A percentile compares a stretch with the other conserved stretches of the same genome.
These are phyloP conservation scores for Platyrinchus mystaceus DNA, from an alignment of 2,797 vertebrate species.

Conservation along the genomic window DNA sequence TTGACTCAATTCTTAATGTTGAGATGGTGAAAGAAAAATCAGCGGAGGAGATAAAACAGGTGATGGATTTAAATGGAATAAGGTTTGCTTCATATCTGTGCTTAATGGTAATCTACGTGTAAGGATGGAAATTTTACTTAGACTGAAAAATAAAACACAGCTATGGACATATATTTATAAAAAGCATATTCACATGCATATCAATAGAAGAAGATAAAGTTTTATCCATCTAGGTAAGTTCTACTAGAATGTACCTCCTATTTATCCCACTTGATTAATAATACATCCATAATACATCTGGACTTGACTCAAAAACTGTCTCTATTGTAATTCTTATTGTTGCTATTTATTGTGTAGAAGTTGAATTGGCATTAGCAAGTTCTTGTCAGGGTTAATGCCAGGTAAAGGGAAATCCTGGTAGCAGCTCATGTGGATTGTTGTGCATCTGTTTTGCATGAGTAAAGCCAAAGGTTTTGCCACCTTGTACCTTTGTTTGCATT, in stretches of 20 bases:
- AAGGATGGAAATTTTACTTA: neutral
- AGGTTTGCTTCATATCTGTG: neutral
- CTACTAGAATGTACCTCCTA: neutral
- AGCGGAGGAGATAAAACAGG: constrained; percentile 87
- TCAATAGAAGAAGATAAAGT: neutral
- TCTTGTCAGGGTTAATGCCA: neutral
- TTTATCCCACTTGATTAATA: neutral
- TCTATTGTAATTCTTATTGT: neutral
- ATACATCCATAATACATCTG: neutral
- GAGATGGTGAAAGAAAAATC: constrained; percentile 88
- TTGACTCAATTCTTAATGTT: constrained; percentile 89
- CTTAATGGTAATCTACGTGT: neutral
- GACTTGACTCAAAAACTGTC: neutral
- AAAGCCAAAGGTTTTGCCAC: neutral
- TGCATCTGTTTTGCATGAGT: neutral
- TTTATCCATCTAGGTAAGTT: neutral
- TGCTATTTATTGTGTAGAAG: neutral
- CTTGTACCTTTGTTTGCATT: neutral
- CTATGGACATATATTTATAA: neutral
- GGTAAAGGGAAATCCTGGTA: neutral
- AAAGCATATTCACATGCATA: neutral
- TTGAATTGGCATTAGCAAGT: neutral
- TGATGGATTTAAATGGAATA: constrained; percentile 60
- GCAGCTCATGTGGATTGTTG: neutral
- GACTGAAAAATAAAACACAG: neutral